Base-by-base conservation (phyloP, 1,140 invertebrate species). In the Drosophila arawakana region DNA sequence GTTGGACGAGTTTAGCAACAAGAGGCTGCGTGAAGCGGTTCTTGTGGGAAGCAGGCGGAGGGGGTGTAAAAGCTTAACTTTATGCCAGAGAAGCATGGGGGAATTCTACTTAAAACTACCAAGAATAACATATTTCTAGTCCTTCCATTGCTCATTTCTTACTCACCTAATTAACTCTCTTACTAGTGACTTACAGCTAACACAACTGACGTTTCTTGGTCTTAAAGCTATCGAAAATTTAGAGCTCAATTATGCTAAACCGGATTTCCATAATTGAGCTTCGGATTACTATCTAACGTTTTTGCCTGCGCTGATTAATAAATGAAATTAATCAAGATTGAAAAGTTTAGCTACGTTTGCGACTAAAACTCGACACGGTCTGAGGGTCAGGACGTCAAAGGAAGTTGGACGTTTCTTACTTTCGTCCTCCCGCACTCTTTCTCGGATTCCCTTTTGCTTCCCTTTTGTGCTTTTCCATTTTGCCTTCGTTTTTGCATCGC, bases 41-140 rank as follows among this genome's bases (percentile, higher is more conserved):
- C 49, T 49, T 41, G 39, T n/a, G 34, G 6, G 3, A 30, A 30
- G 25, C 25, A 30, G 25, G 34, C 34, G 59, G 50, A 60, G 69
- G 49, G 73, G 74, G 77, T 77, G 69, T 49, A 58, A 77, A 30
- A 30, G 3, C 3, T 30, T 30, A 30, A 84, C 73, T 83, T 83
- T 83, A 73, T 81, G 41, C 59, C 62, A 46, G 76, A 61, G 60
- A 71, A 47, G 55, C 54, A 59, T 55, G 78, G 58, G 49, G 60
- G 62, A 67, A 74, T 75, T 73, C 52, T 57, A 8, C 44, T 62
- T 47, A 58, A 66, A 50, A 35, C 54, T 80, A 18, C 68, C 73
- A 70, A 84, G 68, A 80, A 54, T 73, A 63, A 49, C 67, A 84
- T 43, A 46, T 69, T 62, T 58, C 75, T 35, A 49, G 39, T 35